Conservation (phyloP, 2,888 invertebrate species). For the Euclidia mi region DNA sequence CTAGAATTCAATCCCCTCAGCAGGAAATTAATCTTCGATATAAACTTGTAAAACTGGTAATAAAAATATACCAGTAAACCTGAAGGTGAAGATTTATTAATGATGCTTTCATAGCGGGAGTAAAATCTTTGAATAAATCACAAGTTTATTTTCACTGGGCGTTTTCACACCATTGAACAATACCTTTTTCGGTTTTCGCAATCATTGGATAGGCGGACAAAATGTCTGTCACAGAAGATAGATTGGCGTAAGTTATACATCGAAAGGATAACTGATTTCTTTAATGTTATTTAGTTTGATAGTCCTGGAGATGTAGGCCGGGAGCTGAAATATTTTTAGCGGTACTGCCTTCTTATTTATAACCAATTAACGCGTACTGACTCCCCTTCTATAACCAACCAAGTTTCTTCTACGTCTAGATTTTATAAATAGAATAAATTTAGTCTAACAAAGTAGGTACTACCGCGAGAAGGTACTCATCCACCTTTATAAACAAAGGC, state of each 20-base stretch:
- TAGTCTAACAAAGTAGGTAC: too few species aligned
- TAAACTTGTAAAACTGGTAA: slow-evolving; percentile 35
- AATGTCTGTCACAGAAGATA: slow-evolving; percentile 21
- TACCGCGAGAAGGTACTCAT: too few species aligned
- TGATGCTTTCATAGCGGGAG: slow-evolving; percentile 39
- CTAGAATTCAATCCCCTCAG: slow-evolving; percentile 2
- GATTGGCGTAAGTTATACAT: slow-evolving; percentile 15
- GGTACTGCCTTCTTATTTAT: too few species aligned
- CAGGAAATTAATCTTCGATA: slow-evolving; percentile 42
- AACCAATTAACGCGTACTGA: too few species aligned
- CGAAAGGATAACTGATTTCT: slow-evolving; percentile 14
- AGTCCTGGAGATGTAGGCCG: too few species aligned
- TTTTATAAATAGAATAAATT: too few species aligned
- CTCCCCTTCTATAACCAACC: too few species aligned
- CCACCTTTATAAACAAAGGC: neutral
- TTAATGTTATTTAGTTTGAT: neutral
- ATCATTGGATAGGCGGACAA: slow-evolving; percentile 27
- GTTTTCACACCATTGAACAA: slow-evolving; percentile 56
- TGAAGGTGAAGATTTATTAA: slow-evolving; percentile 36
- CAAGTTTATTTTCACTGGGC: slow-evolving; percentile 50
- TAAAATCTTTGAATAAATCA: slow-evolving; percentile 55
- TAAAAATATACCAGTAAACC: slow-evolving; percentile 30
- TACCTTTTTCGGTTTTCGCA: slow-evolving; percentile 35
- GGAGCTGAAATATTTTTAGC: too few species aligned
- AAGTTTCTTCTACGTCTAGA: too few species aligned